These are phyloP conservation scores for Oithona nana DNA, from an alignment of 2,888 invertebrate genomes.

Conservation along the genomic window DNA sequence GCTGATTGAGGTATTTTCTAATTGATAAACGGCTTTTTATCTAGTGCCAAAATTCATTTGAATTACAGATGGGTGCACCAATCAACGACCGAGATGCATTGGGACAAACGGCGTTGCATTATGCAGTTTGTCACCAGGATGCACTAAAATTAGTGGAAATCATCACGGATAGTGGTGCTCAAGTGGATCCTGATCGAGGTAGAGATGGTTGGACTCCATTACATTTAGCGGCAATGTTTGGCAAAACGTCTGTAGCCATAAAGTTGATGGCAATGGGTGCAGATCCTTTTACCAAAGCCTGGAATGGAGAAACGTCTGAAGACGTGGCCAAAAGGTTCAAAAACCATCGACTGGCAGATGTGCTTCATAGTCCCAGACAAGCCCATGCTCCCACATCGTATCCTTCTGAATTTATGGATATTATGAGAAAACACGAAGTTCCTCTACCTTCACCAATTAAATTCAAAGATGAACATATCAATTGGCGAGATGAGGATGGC, in stretches of 20 bases:
- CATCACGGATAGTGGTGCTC: background rate
- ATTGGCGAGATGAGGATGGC: background rate
- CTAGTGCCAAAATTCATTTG: too few species aligned
- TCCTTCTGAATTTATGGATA: background rate
- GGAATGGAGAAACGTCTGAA: background rate
- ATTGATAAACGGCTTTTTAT: too few species aligned
- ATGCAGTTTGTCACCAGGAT: background rate
- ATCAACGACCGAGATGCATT: background rate
- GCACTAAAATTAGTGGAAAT: background rate
- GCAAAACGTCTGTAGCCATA: background rate
- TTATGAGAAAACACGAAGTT: background rate
- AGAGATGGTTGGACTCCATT: slow-evolving; percentile 10
- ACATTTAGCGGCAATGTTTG: slow-evolving; percentile 12
- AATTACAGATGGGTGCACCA: slow-evolving; percentile 3
- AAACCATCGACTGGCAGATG: slow-evolving; percentile 6
- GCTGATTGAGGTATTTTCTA: slow-evolving; percentile 5
- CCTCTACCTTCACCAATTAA: background rate
- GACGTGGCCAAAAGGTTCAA: slow-evolving; percentile 9
- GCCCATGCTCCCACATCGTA: background rate
- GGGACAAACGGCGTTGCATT: slow-evolving; percentile 10
- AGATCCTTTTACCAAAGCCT: background rate
- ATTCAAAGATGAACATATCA: slow-evolving; percentile 9
- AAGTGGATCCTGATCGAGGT: background rate
- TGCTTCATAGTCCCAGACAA: background rate
- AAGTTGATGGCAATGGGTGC: slow-evolving; percentile 4